Conservation (phyloP, 2,113 vertebrate genomes). For the Thomomys bottae region DNA sequence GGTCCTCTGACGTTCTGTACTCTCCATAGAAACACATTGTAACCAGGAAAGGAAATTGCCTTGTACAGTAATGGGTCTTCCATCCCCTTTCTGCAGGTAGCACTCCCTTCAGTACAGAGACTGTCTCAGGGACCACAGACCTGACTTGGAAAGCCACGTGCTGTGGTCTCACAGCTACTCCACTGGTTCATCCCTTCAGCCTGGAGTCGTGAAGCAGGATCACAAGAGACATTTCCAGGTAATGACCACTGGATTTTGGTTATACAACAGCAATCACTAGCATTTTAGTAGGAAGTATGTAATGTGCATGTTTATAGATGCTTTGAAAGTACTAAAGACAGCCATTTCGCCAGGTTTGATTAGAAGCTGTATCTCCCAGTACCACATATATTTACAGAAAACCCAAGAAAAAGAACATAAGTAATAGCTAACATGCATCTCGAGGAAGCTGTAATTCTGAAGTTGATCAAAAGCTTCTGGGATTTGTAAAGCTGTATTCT, state of each 20-base stretch:
- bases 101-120: background rate
- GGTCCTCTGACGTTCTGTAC: background rate
- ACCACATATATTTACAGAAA: background rate
- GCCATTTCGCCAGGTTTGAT: background rate
- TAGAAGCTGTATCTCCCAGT: background rate
- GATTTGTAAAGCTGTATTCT: background rate
- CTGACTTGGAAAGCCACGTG: background rate
- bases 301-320: fast-evolving
- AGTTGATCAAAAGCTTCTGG: background rate
- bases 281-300: too few species aligned
- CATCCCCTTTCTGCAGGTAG: slow-evolving; percentile 17
- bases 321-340: background rate
- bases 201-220: slow-evolving; percentile 52
- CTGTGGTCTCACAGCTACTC: background rate
- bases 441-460: background rate
- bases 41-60: background rate
- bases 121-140: background rate
- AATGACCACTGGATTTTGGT: background rate
- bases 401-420: background rate
- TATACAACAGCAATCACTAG: fast-evolving
- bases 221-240: slow-evolving; percentile 62
- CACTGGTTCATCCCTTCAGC: background rate
- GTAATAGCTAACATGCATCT: background rate
- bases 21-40: background rate
- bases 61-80: background rate